Base-by-base conservation (phyloP, 2,113 vertebrate genomes). In the Barbus barbus region DNA sequence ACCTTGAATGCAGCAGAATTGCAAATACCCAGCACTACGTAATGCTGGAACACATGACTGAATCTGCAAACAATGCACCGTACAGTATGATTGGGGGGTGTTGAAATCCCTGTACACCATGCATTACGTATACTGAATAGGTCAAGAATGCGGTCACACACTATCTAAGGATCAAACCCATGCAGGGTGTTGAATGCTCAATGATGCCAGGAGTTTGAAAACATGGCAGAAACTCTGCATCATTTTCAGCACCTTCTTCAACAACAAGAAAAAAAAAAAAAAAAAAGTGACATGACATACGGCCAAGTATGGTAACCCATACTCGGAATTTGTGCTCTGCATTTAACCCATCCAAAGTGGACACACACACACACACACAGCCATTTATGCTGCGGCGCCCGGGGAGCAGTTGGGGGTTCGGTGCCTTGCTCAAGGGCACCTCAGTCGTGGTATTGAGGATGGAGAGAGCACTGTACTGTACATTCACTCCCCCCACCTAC, bases 1-100 rank as follows among this genome's bases (percentile, higher is more conserved):
- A 84, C 78, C 44, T 87, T 83, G 84, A 91, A 93, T 88, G 86
- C 86, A 93, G 86, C 86, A 93, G 80, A 88, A 87, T 46, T 63
- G 24, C 24, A 44, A 41, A 78, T 61, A 78, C 31, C 53, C 76
- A 26, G 56, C 51, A 56, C 46, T 56, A 76, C 48, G 18, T 53
- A 46, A 46, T 53, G 73, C 26, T 78, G 53, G n/a, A 44, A 48
- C 38, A 67, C 41, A 48, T 31, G 61, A 31, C 38, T 14, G 4
- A 9, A 51, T 22, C 78, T 48, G 26, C 44, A 51, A 44, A 33
- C 41, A 48, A 33, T 26, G n/a, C 78, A 13, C 58, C 4, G 14
- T 24, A 73, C n/a, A 16, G n/a, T 44, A 46, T 65, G 36, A n/a
- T 33, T 81, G 2, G 11, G n/a, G 3, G 61, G 22, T 81, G 60